Evolutionary conservation across 2,888 invertebrate genomes (phyloP).

Genomic region (Strigamia transsilvanica): DNA sequence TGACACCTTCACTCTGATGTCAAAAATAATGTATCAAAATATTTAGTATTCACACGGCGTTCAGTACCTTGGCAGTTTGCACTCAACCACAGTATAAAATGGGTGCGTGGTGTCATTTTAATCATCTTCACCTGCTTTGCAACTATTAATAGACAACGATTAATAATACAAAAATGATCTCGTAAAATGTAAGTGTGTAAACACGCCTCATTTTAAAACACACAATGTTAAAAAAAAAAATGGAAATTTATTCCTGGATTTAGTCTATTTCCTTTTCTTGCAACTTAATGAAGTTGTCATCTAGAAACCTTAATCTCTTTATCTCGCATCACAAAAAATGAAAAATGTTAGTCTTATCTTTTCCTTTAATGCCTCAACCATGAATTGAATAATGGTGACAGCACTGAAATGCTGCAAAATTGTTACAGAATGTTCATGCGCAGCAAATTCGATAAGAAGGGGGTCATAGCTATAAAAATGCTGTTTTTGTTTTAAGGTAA

Average conservation of each 20-base stretch:
- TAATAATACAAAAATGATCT: slow-evolving; percentile 2
- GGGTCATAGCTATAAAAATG: not conserved
- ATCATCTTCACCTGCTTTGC: not conserved
- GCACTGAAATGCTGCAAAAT: slow-evolving; percentile 3
- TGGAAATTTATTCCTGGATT: not conserved
- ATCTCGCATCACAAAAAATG: slow-evolving; percentile 14
- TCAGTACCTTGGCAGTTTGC: not conserved
- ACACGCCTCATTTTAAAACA: not conserved
- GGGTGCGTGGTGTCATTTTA: slow-evolving; percentile 4
- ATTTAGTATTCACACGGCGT: slow-evolving; percentile 13
- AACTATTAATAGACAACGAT: not conserved
- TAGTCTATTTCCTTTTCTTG: slow-evolving; percentile 15
- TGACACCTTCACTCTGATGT: not conserved
- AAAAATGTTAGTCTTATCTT: slow-evolving; percentile 12
- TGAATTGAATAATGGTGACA: slow-evolving; percentile 21
- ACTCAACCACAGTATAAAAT: not conserved
- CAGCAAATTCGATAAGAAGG: slow-evolving; percentile 16
- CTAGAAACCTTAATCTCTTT: slow-evolving; percentile 10
- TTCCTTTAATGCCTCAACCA: not conserved
- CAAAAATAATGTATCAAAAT: not conserved
- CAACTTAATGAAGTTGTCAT: slow-evolving; percentile 30
- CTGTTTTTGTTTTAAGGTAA: not conserved
- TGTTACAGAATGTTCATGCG: not conserved
- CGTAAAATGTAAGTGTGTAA: not conserved
- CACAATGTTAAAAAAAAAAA: not conserved